Evolutionary conservation across 1,140 invertebrate species (phyloP), one percentile per base, ranked within the genome.

Genomic region (Polypedilum pembai): DNA sequence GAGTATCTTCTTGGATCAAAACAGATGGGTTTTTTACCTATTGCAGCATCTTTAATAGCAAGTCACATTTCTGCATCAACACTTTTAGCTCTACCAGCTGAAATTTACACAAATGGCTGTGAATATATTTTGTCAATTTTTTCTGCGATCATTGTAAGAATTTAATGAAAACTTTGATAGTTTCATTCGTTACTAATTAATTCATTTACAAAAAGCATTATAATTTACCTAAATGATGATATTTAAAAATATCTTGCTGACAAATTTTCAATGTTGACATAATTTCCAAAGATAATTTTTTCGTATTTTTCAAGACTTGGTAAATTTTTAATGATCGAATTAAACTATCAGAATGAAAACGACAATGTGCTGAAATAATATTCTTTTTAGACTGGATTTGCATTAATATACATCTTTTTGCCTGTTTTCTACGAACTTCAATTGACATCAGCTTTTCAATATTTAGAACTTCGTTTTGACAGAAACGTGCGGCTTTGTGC

Each of bases 31-130:
- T 87, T 91, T 75, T 88, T 92, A 78, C 91, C 92, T 0, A 90
- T 93, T 73, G 89, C 90, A 8, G 90, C 92, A 87, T 92, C 91
- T 17, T 79, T 93, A 15, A 88, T 92, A 76, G 90, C 92, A 72
- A 88, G 86, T 77, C 89, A 88, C 76, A 83, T 90, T 79, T 90
- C 88, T 7, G 88, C 88, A 24, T 86, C 90, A 21, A 87, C 88
- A 0, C 78, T 91, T 7, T 80, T 91, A 1, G 88, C 88, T 15
- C 7, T 92, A 3, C 93, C 94, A 0, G 90, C 92, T 1, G 94
- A 96, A 83, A 91, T 95, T 82, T 96, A 96, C 78, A 87, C 89
- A 2, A 92, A 91, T 78, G 93, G 92, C 0, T 92, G 91, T 0
- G 89, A 93, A 79, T 88, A 91, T 75, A 90, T 88, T 86, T 84